A percentile compares a stretch with the other conserved stretches of the same genome.
phyloP scores from a whole-genome alignment of 2,888 invertebrate species.

The Pimpla rufipes region DNA sequence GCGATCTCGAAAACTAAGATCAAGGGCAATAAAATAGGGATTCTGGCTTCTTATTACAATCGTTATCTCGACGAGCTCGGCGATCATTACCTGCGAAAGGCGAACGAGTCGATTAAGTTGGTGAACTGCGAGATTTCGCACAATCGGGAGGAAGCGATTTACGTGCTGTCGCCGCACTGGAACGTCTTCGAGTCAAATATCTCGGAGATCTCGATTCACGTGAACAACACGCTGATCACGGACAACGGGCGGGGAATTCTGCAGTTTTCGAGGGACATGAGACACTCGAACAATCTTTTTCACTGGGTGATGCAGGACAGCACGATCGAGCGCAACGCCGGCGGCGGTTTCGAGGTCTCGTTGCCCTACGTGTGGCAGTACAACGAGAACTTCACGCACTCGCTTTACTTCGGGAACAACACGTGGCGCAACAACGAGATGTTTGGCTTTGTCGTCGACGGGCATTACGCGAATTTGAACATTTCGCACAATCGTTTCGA shows the following conservation, averaged over 20 bases:
- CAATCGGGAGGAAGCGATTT: conserved; percentile 93
- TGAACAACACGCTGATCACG: conserved; percentile 94
- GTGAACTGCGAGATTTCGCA: conserved; percentile 93
- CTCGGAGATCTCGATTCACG: conserved; percentile 95
- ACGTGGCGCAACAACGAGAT: conserved; percentile 94
- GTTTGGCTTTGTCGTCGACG: conserved; percentile 94
- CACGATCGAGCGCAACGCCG: conserved; percentile 93
- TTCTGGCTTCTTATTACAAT: conserved; percentile 95
- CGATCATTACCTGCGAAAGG: conserved; percentile 94
- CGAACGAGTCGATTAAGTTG: conserved; percentile 94
- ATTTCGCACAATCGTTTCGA: conserved; percentile 94
- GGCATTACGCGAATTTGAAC: conserved; percentile 96
- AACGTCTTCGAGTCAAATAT: conserved; percentile 94
- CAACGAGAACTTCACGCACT: conserved; percentile 97
- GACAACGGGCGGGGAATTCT: conserved; percentile 95
- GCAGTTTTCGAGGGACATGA: conserved; percentile 96
- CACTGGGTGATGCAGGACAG: conserved; percentile 96
- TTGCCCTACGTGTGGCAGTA: conserved; percentile 98
- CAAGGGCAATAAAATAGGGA: conserved; percentile 92
- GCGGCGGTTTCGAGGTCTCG: conserved; percentile 95
- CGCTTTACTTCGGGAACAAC: conserved; percentile 94
- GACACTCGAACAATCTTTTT: conserved; percentile 98
- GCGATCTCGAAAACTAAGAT: conserved; percentile 91
- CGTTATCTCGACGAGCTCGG: conserved; percentile 94
- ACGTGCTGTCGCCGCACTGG: conserved; percentile 94